Evolutionary conservation across 1,140 invertebrate genomes (phyloP).

Genomic region (Oryctes rhinoceros): DNA sequence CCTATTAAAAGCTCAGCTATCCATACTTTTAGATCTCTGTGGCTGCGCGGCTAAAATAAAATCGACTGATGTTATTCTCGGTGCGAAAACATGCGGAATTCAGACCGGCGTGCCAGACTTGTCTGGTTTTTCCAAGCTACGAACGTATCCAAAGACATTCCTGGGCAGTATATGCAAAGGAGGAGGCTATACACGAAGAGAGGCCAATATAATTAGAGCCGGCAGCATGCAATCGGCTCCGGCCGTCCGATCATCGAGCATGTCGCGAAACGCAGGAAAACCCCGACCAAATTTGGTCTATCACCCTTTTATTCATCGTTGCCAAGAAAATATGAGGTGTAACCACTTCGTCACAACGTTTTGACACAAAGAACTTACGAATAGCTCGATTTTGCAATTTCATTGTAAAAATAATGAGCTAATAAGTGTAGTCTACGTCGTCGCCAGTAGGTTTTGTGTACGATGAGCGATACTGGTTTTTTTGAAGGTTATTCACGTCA

Average conservation of each 20-base stretch:
- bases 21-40: conserved; percentile 27
- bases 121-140: conserved; percentile 52
- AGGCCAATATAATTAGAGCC: conserved; percentile 24
- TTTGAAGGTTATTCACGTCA: conserved; percentile 23
- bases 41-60: conserved; percentile 35
- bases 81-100: conserved; percentile 53
- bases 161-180: conserved; percentile 29
- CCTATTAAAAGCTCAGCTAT: conserved; percentile 28
- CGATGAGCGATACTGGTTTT: conserved; percentile 2
- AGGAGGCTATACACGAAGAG: neutral
- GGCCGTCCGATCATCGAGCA: neutral
- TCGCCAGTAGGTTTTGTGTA: conserved; percentile 1
- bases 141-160: conserved; percentile 45
- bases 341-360: neutral
- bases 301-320: neutral
- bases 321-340: neutral
- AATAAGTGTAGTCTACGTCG: neutral
- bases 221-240: conserved; percentile 10
- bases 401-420: conserved; percentile 6
- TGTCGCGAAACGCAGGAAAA: conserved; percentile 42
- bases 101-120: conserved; percentile 46
- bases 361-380: neutral
- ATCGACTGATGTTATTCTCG: conserved; percentile 40
- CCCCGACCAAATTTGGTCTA: conserved; percentile 38
- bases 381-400: conserved; percentile 6